A percentile compares a stretch with the other conserved stretches of the same genome.
Evolutionary conservation across 2,888 invertebrate genomes (phyloP).

Genomic region (Plutella xylostella): DNA sequence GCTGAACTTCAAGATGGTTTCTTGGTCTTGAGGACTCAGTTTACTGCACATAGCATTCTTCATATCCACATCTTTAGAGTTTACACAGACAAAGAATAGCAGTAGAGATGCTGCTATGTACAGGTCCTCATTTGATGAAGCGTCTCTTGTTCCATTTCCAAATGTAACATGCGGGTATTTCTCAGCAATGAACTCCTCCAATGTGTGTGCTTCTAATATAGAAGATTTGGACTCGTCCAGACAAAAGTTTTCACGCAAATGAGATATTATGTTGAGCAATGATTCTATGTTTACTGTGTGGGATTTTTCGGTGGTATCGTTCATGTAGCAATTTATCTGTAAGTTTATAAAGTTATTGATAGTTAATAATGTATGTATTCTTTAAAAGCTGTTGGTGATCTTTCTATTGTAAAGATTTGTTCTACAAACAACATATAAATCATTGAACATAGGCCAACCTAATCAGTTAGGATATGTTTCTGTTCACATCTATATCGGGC

Average conservation of each 20-base stretch:
- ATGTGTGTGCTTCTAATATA: constrained; percentile 40
- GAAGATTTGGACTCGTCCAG: constrained; percentile 56
- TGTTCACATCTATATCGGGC: no score
- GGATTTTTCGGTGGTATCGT: constrained; percentile 29
- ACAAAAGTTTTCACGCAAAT: constrained; percentile 48
- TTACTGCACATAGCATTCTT: constrained; percentile 68
- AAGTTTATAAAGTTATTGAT: constrained; percentile 13
- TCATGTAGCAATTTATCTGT: constrained; percentile 63
- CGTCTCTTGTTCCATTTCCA: constrained; percentile 38
- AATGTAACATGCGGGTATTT: constrained; percentile 65
- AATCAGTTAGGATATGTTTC: background rate
- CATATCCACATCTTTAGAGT: constrained; percentile 63
- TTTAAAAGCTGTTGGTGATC: background rate
- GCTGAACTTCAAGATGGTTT: constrained; percentile 63
- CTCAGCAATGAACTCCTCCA: constrained; percentile 48
- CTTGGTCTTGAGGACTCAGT: constrained; percentile 59
- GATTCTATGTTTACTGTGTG: constrained; percentile 34
- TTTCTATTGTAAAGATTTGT: no score
- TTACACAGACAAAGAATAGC: constrained; percentile 61
- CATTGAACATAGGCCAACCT: background rate
- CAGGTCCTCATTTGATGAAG: constrained; percentile 37
- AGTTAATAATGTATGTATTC: background rate
- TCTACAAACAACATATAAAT: background rate
- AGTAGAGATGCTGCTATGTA: constrained; percentile 60
- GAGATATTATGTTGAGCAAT: constrained; percentile 42